Evolutionary conservation across 2,113 vertebrate genomes (phyloP).

Genomic region (Cygnus atratus): DNA sequence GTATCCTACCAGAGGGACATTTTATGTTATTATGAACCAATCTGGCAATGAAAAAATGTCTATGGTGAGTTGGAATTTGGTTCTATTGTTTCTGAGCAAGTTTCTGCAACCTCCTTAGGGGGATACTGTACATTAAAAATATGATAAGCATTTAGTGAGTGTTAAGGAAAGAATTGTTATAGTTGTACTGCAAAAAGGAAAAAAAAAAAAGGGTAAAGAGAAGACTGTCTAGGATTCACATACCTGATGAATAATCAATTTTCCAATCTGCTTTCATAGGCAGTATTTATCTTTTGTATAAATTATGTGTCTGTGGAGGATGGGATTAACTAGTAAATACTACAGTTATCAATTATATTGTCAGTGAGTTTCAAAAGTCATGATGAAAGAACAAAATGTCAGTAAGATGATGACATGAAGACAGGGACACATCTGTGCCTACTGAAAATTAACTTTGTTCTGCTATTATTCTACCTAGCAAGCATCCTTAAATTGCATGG

Average conservation of each 20-base stretch:
- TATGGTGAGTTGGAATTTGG: background rate
- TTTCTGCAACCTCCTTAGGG: background rate
- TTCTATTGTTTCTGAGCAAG: background rate
- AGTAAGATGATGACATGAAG: background rate
- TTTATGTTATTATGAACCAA: background rate
- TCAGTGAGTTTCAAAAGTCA: constrained; percentile 9
- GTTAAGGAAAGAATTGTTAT: background rate
- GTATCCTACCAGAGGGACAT: background rate
- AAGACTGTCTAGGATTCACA: background rate
- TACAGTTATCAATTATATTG: background rate
- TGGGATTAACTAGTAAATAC: constrained; percentile 26
- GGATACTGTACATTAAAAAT: background rate
- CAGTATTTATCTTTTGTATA: background rate
- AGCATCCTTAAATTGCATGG: background rate
- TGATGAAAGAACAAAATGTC: background rate
- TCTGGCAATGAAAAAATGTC: background rate
- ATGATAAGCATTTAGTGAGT: background rate
- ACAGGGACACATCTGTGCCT: background rate
- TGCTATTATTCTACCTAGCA: background rate
- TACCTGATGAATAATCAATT: background rate
- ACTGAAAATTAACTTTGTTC: background rate
- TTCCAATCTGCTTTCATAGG: constrained; percentile 10
- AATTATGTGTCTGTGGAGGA: background rate
- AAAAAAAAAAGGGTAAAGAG: background rate
- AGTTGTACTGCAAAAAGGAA: background rate